phyloP scores from a whole-genome alignment of 2,888 invertebrate genomes.

The Selenia dentaria region DNA sequence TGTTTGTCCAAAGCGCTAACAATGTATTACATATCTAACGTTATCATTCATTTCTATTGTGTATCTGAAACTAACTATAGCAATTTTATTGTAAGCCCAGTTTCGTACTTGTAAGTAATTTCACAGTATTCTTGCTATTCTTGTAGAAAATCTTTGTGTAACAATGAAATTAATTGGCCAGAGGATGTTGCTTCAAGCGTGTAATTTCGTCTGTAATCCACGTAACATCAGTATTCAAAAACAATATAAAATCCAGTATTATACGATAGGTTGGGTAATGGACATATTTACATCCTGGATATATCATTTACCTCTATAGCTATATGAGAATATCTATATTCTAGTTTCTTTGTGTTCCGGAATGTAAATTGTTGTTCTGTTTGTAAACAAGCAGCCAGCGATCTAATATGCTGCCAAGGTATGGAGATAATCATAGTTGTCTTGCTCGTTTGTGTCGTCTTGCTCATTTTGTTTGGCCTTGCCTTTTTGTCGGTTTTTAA shows the following conservation, averaged over 20 bases:
- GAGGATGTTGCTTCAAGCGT: slow-evolving; percentile 1
- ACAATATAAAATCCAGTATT: neutral
- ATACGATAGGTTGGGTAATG: no score
- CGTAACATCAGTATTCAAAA: slow-evolving; percentile 1
- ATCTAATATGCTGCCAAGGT: slow-evolving; percentile 85
- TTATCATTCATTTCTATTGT: neutral
- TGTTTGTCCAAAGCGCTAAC: neutral
- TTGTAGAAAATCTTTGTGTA: slow-evolving; percentile 2
- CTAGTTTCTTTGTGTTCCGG: slow-evolving; percentile 18
- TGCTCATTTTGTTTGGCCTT: slow-evolving; percentile 28
- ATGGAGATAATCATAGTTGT: slow-evolving; percentile 48
- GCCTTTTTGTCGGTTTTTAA: slow-evolving; percentile 21
- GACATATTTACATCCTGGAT: no score
- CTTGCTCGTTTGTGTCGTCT: slow-evolving; percentile 34
- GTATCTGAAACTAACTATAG: neutral
- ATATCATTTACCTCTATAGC: no score
- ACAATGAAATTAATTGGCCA: slow-evolving; percentile 5
- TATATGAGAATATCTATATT: no score
- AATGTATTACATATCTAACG: neutral
- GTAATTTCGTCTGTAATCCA: slow-evolving; percentile 3
- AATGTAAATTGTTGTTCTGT: slow-evolving; percentile 62
- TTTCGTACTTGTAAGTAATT: slow-evolving; percentile 1
- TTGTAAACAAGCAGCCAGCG: slow-evolving; percentile 81
- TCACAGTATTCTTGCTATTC: slow-evolving; percentile 6
- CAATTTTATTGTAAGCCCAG: slow-evolving; percentile 3